These are phyloP conservation scores for Neosilurus mollespiculum DNA, from an alignment of 2,797 vertebrate genomes.

Conservation along the genomic window DNA sequence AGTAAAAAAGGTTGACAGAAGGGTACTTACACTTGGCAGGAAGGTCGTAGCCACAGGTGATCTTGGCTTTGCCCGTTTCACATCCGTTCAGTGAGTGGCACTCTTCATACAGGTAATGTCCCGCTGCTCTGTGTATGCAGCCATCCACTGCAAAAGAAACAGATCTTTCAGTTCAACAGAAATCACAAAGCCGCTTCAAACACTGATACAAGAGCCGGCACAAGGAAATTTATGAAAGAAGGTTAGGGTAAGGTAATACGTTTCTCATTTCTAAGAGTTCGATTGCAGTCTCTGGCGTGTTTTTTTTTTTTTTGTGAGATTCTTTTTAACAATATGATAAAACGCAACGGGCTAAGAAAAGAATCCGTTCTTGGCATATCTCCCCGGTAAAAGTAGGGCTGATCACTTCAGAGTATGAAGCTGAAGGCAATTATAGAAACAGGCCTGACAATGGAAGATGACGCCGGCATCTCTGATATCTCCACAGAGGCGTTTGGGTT, in stretches of 20 bases:
- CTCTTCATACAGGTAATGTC: slow-evolving; percentile 89
- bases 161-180: not conserved
- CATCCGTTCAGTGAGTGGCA: slow-evolving; percentile 93
- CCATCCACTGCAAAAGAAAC: slow-evolving; percentile 82
- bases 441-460: not conserved
- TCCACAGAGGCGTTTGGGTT: slow-evolving; percentile 15
- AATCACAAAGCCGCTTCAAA: not conserved
- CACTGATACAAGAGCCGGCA: not conserved
- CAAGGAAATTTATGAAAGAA: not conserved
- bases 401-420: slow-evolving; percentile 15
- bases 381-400: not conserved
- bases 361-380: not conserved
- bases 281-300: not conserved
- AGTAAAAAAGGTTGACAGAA: slow-evolving; percentile 33
- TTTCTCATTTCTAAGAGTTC: not conserved
- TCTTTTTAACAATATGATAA: not conserved
- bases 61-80: slow-evolving; percentile 93
- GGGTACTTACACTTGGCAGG: slow-evolving; percentile 93
- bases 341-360: not conserved
- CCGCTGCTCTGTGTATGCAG: slow-evolving; percentile 97
- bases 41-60: slow-evolving; percentile 94
- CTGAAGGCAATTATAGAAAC: slow-evolving; percentile 25
- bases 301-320: not conserved
- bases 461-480: slow-evolving; percentile 2
- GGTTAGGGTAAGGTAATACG: not conserved